Evolutionary conservation across 2,797 vertebrate genomes (phyloP).

Genomic region (Galago senegalensis): DNA sequence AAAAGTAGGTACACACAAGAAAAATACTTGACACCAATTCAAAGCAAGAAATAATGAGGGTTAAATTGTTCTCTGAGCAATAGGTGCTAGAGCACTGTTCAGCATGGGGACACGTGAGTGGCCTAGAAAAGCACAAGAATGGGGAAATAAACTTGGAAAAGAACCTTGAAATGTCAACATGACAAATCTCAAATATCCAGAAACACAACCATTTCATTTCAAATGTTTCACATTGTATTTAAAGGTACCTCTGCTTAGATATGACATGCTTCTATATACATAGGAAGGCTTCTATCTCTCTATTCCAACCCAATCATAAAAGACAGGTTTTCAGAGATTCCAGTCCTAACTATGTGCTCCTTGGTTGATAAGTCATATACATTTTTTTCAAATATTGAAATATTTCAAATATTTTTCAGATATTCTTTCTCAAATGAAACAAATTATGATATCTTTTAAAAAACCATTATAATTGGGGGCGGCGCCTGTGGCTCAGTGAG

Average conservation of each 20-base stretch:
- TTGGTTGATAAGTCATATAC: background rate
- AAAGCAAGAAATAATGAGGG: background rate
- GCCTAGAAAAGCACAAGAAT: background rate
- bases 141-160: background rate
- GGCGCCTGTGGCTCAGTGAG: no score
- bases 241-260: background rate
- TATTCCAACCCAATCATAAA: background rate
- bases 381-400: background rate
- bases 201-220: background rate
- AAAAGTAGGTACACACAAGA: background rate
- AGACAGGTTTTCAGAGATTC: background rate
- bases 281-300: background rate
- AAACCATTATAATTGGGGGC: background rate
- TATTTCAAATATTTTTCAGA: background rate
- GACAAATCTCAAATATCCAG: background rate
- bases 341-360: background rate
- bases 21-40: background rate
- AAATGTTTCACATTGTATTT: background rate
- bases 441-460: background rate
- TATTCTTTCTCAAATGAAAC: background rate
- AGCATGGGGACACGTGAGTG: accelerated
- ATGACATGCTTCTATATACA: background rate
- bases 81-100: background rate
- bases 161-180: background rate
- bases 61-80: accelerated